phyloP scores from a whole-genome alignment of 2,888 invertebrate species.

The Eustalomyia histrio region DNA sequence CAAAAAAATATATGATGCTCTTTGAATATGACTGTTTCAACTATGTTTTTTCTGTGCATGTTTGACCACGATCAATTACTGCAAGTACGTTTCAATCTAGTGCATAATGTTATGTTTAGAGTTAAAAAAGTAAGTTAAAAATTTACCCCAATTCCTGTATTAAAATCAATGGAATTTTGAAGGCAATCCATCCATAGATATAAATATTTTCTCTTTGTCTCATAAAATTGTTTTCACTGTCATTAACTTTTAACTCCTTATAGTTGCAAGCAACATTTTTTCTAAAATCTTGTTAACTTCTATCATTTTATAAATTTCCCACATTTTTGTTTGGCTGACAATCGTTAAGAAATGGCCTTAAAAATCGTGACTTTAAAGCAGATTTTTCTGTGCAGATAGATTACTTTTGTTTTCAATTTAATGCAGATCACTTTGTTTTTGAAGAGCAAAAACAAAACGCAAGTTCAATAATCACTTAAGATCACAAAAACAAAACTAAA shows the following conservation, averaged over 20 bases:
- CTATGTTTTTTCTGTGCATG: no score
- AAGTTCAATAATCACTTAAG: slow-evolving; percentile 6
- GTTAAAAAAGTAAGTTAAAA: no score
- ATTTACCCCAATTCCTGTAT: no score
- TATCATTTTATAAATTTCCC: slow-evolving; percentile 18
- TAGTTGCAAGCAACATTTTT: background rate
- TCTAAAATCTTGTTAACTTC: slow-evolving; percentile 7
- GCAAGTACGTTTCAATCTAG: no score
- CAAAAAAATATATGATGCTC: no score
- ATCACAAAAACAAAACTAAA: slow-evolving; percentile 3
- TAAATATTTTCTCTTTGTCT: no score
- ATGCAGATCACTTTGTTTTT: background rate
- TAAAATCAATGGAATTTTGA: no score
- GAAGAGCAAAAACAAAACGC: background rate
- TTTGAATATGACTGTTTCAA: no score
- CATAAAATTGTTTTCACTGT: background rate
- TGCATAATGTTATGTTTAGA: no score
- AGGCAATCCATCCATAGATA: no score
- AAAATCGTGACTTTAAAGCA: slow-evolving; percentile 36
- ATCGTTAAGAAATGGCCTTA: slow-evolving; percentile 34
- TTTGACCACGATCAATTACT: no score
- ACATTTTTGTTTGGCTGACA: background rate
- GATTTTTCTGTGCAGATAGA: slow-evolving; percentile 24
- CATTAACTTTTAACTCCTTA: background rate
- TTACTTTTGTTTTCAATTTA: slow-evolving; percentile 14